Evolutionary conservation across 2,113 vertebrate species (phyloP), one percentile per base, ranked within the genome.

Genomic region (Desmodus rotundus): DNA sequence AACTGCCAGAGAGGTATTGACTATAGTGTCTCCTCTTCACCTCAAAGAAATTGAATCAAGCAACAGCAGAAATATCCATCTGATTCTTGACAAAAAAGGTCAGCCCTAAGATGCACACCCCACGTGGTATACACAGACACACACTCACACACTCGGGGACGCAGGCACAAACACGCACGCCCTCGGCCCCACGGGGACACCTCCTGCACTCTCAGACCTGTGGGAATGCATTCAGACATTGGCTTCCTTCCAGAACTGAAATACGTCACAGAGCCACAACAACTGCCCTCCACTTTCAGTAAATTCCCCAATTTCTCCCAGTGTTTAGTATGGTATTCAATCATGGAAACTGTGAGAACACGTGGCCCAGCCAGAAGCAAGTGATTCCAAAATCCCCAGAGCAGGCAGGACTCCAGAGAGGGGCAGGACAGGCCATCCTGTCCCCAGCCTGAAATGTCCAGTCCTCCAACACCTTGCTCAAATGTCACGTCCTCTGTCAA

Each of bases 301-400:
- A 58, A 61, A 36, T 28, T 17, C n/a, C 38, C 50, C 47, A 1
- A 12, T 83, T 76, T 95, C 85, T 61, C 52, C 15, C 6, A 7
- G 47, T 3, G 1, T 1, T 17, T 9, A 16, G 22, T 38, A 4
- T 68, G 50, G 41, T 16, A 1, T 12, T 50, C 22, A 31, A 3
- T 43, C 16, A 5, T 4, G 28, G n/a, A 63, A 10, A n/a, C 45
- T 2, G 0, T 83, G 45, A 56, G 14, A 19, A n/a, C 19, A 26
- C 20, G 22, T 15, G 41, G 4, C 14, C 16, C 8, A 54, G 9
- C 22, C 74, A 84, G 31, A 58, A 56, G 15, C 2, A 63, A 54
- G 16, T 2, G 3, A 54, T 26, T 56, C 45, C n/a, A 65, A 77
- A 61, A 28, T 41, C 11, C 14, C 52, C 8, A 41, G 38, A 47